phyloP scores from a whole-genome alignment of 2,797 vertebrate genomes.

The Nyctibius grandis region DNA sequence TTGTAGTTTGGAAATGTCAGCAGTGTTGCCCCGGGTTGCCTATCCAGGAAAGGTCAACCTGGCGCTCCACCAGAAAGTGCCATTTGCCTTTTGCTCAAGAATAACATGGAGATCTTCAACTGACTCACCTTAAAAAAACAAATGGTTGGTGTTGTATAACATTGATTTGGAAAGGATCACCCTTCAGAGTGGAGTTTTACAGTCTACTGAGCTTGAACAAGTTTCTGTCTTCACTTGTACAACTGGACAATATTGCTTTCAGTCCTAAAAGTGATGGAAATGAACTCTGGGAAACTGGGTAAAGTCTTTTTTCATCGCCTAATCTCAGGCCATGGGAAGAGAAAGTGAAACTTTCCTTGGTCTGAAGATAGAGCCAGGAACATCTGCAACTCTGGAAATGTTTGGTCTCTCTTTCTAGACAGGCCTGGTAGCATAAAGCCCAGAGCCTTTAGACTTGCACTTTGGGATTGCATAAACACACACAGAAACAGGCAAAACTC shows the following conservation, averaged over 20 bases:
- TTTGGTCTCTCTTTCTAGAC: not conserved
- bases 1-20: conserved; percentile 27
- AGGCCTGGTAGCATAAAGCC: not conserved
- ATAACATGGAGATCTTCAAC: not conserved
- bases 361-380: not conserved
- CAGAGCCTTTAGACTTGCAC: not conserved
- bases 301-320: not conserved
- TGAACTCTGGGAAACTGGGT: not conserved
- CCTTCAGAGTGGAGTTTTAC: not conserved
- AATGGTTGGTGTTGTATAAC: not conserved
- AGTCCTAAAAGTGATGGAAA: not conserved
- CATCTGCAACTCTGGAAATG: not conserved
- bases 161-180: not conserved
- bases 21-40: not conserved
- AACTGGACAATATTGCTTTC: not conserved
- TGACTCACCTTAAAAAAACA: not conserved
- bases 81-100: not conserved
- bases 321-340: not conserved
- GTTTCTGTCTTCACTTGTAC: not conserved
- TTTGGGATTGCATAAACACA: not conserved
- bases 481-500: not conserved
- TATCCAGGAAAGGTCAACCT: conserved; percentile 15
- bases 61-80: not conserved
- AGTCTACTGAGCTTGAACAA: not conserved
- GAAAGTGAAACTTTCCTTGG: not conserved